phyloP scores from a whole-genome alignment of 2,888 invertebrate species.

The Ophraella communa region DNA sequence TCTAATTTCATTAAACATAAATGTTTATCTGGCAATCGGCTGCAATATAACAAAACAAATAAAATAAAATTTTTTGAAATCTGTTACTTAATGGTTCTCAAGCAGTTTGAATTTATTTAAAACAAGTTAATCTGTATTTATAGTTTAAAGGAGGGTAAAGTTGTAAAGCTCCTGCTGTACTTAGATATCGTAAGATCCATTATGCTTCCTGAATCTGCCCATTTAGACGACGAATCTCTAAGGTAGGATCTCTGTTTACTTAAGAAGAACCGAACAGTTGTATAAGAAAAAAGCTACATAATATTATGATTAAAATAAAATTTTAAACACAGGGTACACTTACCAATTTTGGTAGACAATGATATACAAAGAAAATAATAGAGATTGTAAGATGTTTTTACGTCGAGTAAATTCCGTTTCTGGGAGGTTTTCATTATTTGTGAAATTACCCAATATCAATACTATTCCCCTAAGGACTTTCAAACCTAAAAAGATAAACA shows the following conservation, averaged over 20 bases:
- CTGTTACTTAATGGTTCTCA: background rate
- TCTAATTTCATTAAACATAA: slow-evolving; percentile 25
- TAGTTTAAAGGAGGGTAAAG: too few relatives aligned
- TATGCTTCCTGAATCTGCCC: too few relatives aligned
- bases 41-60: slow-evolving; percentile 8
- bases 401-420: background rate
- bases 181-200: too few relatives aligned
- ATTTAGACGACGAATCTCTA: too few relatives aligned
- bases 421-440: background rate
- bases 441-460: slow-evolving; percentile 11
- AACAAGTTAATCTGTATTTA: too few relatives aligned
- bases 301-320: background rate
- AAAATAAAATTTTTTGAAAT: background rate
- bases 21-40: slow-evolving; percentile 22
- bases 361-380: slow-evolving; percentile 23
- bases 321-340: too few relatives aligned
- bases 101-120: background rate
- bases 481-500: slow-evolving; percentile 21
- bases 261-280: too few relatives aligned
- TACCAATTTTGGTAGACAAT: slow-evolving; percentile 30
- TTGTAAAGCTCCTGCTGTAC: too few relatives aligned
- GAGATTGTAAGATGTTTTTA: slow-evolving; percentile 14
- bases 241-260: too few relatives aligned
- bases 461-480: slow-evolving; percentile 25
- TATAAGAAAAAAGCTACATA: too few relatives aligned